These are phyloP conservation scores for Corvus cornix DNA, from an alignment of 2,113 vertebrate genomes.

Conservation along the genomic window DNA sequence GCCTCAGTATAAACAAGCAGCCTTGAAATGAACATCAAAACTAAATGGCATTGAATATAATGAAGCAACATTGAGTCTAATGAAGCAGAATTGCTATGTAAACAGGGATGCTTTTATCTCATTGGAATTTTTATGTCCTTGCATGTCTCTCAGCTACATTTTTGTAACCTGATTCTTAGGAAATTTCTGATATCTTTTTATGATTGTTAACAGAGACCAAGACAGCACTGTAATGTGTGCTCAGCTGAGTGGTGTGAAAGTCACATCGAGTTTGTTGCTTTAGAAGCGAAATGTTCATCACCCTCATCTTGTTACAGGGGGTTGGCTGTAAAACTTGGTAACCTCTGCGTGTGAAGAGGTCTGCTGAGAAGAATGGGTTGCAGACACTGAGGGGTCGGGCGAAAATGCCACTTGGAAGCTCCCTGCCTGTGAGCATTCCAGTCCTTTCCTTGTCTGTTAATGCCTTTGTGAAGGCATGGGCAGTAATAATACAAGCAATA, in stretches of 20 bases:
- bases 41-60: slow-evolving; percentile 77
- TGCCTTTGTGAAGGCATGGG: neutral
- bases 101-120: slow-evolving; percentile 74
- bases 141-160: slow-evolving; percentile 65
- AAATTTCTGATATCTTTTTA: slow-evolving; percentile 46
- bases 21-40: slow-evolving; percentile 79
- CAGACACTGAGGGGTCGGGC: neutral
- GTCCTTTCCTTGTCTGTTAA: neutral
- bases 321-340: neutral
- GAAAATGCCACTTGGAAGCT: neutral
- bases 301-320: neutral
- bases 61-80: slow-evolving; percentile 74
- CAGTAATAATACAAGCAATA: neutral
- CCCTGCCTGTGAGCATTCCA: neutral
- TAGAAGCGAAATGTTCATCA: neutral
- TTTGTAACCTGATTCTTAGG: slow-evolving; percentile 64
- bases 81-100: slow-evolving; percentile 71
- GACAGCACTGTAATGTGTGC: neutral
- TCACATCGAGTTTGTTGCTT: neutral
- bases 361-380: neutral
- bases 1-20: slow-evolving; percentile 71
- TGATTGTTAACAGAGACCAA: slow-evolving; percentile 47
- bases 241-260: neutral
- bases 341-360: neutral
- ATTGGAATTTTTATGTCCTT: slow-evolving; percentile 78